These are phyloP conservation scores for Cyrtorhinus lividipennis DNA, from an alignment of 1,140 invertebrate genomes.

Conservation along the genomic window DNA sequence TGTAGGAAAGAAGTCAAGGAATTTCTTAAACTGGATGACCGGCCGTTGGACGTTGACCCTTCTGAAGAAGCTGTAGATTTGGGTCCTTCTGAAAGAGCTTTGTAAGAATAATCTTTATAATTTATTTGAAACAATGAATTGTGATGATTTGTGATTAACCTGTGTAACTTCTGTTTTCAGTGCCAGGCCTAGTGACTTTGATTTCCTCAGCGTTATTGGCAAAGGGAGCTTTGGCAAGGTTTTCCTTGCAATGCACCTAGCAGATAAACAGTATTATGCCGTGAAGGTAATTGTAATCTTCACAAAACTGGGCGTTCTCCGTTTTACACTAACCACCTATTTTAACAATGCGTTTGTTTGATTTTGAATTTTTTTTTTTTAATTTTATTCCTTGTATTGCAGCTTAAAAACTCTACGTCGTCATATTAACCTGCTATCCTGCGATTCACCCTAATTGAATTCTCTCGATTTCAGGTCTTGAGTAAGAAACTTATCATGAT, in stretches of 20 bases:
- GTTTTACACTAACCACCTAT: no score
- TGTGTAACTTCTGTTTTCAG: conserved; percentile 26
- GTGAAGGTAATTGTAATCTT: conserved; percentile 50
- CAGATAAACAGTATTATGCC: conserved; percentile 42
- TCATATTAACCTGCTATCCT: no score
- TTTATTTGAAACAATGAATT: no score
- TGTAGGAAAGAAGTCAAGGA: conserved; percentile 35
- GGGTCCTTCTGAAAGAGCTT: conserved; percentile 31
- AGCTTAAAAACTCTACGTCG: no score
- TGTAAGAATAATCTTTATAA: conserved; percentile 25
- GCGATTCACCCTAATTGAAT: no score
- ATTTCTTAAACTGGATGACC: conserved; percentile 31
- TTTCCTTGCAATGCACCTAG: conserved; percentile 41
- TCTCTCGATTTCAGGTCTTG: conserved; percentile 26
- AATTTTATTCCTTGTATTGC: no score
- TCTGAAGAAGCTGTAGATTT: conserved; percentile 26
- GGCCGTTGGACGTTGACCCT: conserved; percentile 22
- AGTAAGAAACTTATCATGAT: conserved; percentile 45
- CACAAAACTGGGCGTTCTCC: no score
- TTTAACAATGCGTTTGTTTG: no score
- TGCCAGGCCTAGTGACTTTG: conserved; percentile 46
- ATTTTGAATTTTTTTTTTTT: no score
- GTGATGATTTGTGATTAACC: no score
- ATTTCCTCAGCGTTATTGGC: conserved; percentile 49
- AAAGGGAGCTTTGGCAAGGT: conserved; percentile 56